These are phyloP conservation scores for Artibeus lituratus DNA, from an alignment of 2,797 vertebrate genomes.

Conservation along the genomic window DNA sequence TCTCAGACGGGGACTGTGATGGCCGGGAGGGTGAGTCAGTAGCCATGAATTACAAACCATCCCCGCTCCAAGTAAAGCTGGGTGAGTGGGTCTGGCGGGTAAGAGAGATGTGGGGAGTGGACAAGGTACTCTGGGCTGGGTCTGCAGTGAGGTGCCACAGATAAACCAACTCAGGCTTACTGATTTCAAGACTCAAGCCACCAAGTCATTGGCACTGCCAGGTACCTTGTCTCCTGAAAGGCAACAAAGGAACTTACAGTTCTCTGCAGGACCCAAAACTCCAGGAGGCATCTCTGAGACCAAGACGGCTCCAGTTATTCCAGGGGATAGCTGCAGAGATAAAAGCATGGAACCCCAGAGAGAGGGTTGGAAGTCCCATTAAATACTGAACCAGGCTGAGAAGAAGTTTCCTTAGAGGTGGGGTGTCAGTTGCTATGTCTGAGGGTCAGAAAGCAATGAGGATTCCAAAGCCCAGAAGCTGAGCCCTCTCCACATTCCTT, in stretches of 20 bases:
- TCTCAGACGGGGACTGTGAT: constrained; percentile 91
- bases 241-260: not conserved
- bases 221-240: constrained; percentile 22
- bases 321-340: not conserved
- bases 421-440: not conserved
- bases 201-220: not conserved
- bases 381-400: not conserved
- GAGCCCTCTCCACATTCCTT: not conserved
- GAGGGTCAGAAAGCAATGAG: not conserved
- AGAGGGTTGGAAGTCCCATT: not conserved
- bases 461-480: not conserved
- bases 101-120: constrained; percentile 54
- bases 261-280: not conserved
- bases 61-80: constrained; percentile 96
- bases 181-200: constrained; percentile 10
- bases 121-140: constrained; percentile 49
- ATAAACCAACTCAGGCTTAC: constrained; percentile 3
- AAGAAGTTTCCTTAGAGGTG: not conserved
- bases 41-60: constrained; percentile 97
- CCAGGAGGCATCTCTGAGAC: not conserved
- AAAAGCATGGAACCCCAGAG: not conserved
- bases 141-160: constrained; percentile 27
- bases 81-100: constrained; percentile 85
- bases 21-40: constrained; percentile 93
- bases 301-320: not conserved